These are phyloP conservation scores for Mesorhabditis sp. DNA, from an alignment of 2,888 invertebrate genomes.

Conservation along the genomic window DNA sequence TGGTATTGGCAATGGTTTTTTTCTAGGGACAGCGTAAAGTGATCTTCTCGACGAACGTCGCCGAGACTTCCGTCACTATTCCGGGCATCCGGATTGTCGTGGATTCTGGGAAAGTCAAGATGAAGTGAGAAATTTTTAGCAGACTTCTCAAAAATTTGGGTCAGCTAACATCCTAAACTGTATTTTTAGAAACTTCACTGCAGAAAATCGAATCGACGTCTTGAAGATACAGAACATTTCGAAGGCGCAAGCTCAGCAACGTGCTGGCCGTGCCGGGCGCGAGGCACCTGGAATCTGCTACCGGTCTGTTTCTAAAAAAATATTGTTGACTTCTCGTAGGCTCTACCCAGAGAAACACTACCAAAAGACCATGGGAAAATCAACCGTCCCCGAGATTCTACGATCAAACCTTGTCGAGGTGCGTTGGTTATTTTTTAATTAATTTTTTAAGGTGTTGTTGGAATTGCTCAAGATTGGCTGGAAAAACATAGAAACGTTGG, in stretches of 20 bases:
- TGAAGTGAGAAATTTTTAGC: conserved; percentile 30
- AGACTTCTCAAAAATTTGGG: neutral
- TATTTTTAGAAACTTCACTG: conserved; percentile 40
- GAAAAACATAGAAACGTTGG: conserved; percentile 74
- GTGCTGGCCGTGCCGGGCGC: conserved; percentile 88
- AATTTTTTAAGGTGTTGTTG: conserved; percentile 66
- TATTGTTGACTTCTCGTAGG: conserved; percentile 6
- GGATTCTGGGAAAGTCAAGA: conserved; percentile 57
- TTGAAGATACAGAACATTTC: conserved; percentile 79
- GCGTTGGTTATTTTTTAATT: neutral
- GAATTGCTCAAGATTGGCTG: conserved; percentile 81
- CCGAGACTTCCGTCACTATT: conserved; percentile 95
- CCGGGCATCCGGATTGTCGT: conserved; percentile 78
- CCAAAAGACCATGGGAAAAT: conserved; percentile 71
- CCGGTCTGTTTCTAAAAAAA: conserved; percentile 22
- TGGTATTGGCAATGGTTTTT: neutral
- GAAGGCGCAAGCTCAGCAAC: conserved; percentile 81
- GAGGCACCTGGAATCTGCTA: conserved; percentile 55
- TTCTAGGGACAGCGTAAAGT: conserved; percentile 67
- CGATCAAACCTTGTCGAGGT: conserved; percentile 58
- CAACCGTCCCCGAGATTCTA: conserved; percentile 82
- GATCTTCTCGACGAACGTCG: conserved; percentile 89
- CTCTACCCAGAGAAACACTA: conserved; percentile 60
- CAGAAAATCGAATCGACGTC: conserved; percentile 65
- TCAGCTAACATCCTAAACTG: neutral